A percentile compares a stretch with the other conserved stretches of the same genome.
Evolutionary conservation across 2,888 invertebrate species (phyloP).

Genomic region (Plagiodera versicolora): DNA sequence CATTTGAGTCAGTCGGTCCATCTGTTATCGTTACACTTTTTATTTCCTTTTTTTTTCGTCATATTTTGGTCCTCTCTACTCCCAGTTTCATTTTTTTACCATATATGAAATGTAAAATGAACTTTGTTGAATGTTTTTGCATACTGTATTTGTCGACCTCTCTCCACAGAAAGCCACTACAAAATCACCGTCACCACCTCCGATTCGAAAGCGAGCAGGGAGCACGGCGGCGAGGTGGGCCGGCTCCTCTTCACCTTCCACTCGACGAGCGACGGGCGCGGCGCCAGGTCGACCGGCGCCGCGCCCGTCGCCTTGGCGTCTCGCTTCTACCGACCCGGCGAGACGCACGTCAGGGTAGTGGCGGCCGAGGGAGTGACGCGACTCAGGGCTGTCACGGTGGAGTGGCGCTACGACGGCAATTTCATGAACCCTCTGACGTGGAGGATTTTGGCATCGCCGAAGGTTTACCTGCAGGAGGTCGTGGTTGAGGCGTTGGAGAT

Average conservation of each 20-base stretch:
- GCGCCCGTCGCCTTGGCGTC: slow-evolving; percentile 45
- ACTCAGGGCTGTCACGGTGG: slow-evolving; percentile 68
- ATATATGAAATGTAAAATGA: too few relatives aligned
- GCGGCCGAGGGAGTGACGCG: slow-evolving; percentile 69
- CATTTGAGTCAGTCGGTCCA: too few relatives aligned
- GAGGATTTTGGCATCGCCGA: slow-evolving; percentile 73
- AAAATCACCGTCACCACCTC: slow-evolving; percentile 74
- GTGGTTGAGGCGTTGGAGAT: slow-evolving; percentile 75
- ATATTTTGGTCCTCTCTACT: too few relatives aligned
- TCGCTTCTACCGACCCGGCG: slow-evolving; percentile 72
- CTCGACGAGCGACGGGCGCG: slow-evolving; percentile 59
- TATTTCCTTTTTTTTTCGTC: too few relatives aligned
- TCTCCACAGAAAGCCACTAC: slow-evolving; percentile 72
- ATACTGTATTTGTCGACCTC: too few relatives aligned
- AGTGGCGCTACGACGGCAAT: slow-evolving; percentile 79
- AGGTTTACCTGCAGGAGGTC: slow-evolving; percentile 72
- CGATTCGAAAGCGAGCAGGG: slow-evolving; percentile 67
- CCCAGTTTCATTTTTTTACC: too few relatives aligned
- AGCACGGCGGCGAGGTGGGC: slow-evolving; percentile 80
- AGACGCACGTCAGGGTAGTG: slow-evolving; percentile 67
- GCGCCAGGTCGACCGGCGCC: slow-evolving; percentile 44
- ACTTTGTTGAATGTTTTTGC: too few relatives aligned
- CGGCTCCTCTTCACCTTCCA: slow-evolving; percentile 69
- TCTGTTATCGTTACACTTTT: too few relatives aligned
- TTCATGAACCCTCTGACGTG: slow-evolving; percentile 82